Evolutionary conservation across 2,888 invertebrate species (phyloP).

Genomic region (Chrysopilus asiliformis): DNA sequence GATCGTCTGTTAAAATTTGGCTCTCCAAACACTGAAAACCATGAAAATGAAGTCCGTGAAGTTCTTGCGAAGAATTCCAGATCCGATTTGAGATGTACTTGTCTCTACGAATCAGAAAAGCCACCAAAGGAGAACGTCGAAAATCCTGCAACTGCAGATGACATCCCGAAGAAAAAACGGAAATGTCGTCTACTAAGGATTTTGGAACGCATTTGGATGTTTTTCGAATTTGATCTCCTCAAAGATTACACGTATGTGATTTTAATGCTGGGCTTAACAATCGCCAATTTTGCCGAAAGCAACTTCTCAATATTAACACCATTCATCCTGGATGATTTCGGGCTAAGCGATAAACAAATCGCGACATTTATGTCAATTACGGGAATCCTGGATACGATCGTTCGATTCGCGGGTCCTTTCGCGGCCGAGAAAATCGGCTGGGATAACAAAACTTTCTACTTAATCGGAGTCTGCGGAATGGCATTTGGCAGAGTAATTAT

Average conservation of each 20-base stretch:
- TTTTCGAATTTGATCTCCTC: constrained; percentile 57
- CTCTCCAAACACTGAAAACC: too few relatives aligned
- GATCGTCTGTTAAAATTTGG: too few relatives aligned
- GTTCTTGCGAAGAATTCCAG: neutral
- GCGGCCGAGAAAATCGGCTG: constrained; percentile 53
- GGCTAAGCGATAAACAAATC: constrained; percentile 41
- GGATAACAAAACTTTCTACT: constrained; percentile 56
- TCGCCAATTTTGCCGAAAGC: constrained; percentile 56
- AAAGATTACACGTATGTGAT: constrained; percentile 56
- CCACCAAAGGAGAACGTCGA: constrained; percentile 27
- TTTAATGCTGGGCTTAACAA: constrained; percentile 54
- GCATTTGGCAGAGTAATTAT: constrained; percentile 46
- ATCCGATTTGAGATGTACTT: constrained; percentile 32
- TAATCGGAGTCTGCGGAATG: constrained; percentile 53
- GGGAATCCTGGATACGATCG: constrained; percentile 49
- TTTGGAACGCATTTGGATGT: constrained; percentile 36
- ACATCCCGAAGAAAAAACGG: constrained; percentile 1
- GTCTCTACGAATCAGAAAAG: constrained; percentile 18
- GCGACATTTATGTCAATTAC: constrained; percentile 57
- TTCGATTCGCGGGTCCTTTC: constrained; percentile 54
- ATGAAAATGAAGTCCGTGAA: neutral
- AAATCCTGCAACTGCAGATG: constrained; percentile 13
- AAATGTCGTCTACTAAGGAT: constrained; percentile 26
- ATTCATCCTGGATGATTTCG: constrained; percentile 55
- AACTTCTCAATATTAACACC: constrained; percentile 62